Percentiles rank a stretch among this genome's conserved stretches.
Evolutionary conservation across 2,888 invertebrate species (phyloP).

Genomic region (Apoda limacodes): DNA sequence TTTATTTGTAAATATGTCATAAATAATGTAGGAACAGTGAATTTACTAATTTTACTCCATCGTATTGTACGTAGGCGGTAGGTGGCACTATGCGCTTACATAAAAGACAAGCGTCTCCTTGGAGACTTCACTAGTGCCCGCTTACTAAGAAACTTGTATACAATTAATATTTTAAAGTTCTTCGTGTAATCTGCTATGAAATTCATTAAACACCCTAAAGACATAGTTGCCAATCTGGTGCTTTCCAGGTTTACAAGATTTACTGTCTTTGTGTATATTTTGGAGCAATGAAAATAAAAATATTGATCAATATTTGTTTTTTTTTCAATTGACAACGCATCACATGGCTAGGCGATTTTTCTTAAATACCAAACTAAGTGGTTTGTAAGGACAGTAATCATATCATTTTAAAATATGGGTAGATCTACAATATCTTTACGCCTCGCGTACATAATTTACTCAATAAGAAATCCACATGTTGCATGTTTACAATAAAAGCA

Average conservation of each 20-base stretch:
- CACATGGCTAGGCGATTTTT: no score
- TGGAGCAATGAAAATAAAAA: conserved; percentile 67
- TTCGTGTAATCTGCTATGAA: conserved; percentile 63
- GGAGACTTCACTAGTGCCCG: conserved; percentile 33
- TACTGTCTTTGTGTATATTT: conserved; percentile 66
- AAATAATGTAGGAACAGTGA: conserved; percentile 60
- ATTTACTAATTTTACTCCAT: conserved; percentile 60
- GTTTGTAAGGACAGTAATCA: no score
- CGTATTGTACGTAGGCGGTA: conserved; percentile 41
- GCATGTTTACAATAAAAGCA: no score
- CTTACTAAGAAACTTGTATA: conserved; percentile 47
- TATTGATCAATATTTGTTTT: conserved; percentile 63
- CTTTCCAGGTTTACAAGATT: conserved; percentile 52
- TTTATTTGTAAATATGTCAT: conserved; percentile 67
- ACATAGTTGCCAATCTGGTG: conserved; percentile 55
- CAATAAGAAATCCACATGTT: no score
- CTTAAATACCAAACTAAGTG: no score
- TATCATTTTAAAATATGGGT: no score
- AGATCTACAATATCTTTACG: no score
- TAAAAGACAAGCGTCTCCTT: conserved; percentile 39
- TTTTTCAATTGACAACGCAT: no score
- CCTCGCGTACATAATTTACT: no score
- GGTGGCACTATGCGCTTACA: conserved; percentile 23
- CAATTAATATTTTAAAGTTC: conserved; percentile 56
- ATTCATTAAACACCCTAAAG: conserved; percentile 57